Base-by-base conservation (phyloP, 2,888 invertebrate species). In the Diarsia rubi region DNA sequence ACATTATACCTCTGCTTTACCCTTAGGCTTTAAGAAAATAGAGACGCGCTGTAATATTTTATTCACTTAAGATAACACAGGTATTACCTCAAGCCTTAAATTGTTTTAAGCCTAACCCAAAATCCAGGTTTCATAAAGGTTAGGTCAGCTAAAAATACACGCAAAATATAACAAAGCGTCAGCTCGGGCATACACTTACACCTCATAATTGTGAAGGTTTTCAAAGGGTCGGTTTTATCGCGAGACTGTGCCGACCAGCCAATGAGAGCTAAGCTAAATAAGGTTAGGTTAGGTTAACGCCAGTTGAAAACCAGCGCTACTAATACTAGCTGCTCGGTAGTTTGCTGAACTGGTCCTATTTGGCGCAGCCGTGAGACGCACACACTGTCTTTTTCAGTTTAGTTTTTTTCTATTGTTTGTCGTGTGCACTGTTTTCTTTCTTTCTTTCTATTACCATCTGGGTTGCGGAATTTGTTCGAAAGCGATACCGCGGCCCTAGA, bases 191-290 rank as follows among this genome's bases (percentile, higher is more conserved):
- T 70, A 74, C 65, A 74, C 70, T 74, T 74, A 81, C 77, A 80
- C 79, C 78, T 79, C 75, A 81, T 86, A 86, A 87, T 79, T 80
- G 82, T 76, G 65, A 79, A 75, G 86, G 83, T 54, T 82, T 81
- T 42, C 62, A 73, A 78, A 79, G 75, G 82, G 88, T 80, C 73
- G 59, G 78, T 65, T 71, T 88, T 86, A 86, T 86, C 83, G 57
- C 54, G 12, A 45, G 24, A 37, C 19, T 52, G 66, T 60, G 65
- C 27, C 59, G 37, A 49, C 21, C 54, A 24, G 31, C 42, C 67
- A 77, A 27, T 11, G 47, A 54, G 62, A 73, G 78, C 69, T 81
- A 79, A 67, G 74, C 83, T 73, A 74, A 69, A 82, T 68, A 63
- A 63, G 19, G 49, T 68, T 70, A 62, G 11, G 27, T n/a, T n/a